These are phyloP conservation scores for Arenaria interpres DNA, from an alignment of 2,113 vertebrate genomes.

Conservation along the genomic window DNA sequence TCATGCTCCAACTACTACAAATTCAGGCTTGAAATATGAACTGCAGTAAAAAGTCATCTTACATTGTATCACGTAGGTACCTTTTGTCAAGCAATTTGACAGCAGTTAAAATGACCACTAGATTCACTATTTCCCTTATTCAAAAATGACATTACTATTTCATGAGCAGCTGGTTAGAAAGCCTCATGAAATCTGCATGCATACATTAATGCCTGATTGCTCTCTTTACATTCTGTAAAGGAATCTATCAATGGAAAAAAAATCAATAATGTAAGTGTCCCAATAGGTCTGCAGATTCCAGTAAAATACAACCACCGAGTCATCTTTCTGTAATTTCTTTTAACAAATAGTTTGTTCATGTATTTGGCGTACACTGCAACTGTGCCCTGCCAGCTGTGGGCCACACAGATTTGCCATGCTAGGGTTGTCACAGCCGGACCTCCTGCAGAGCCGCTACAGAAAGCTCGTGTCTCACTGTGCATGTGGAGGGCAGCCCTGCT, in stretches of 20 bases:
- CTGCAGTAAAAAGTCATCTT: background rate
- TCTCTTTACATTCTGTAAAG: background rate
- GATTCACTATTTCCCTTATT: constrained; percentile 21
- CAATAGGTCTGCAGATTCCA: background rate
- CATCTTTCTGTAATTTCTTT: background rate
- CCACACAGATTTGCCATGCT: background rate
- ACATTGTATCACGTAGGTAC: rapidly evolving
- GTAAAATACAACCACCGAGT: background rate
- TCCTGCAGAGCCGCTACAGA: background rate
- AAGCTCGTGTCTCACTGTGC: background rate
- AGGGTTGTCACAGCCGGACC: background rate
- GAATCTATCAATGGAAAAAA: background rate
- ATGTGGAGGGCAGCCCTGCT: background rate
- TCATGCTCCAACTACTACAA: background rate
- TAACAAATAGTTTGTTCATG: background rate
- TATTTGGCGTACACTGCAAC: background rate
- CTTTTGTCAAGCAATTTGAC: constrained; percentile 6
- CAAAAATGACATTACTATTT: constrained; percentile 25
- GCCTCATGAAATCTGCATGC: constrained; percentile 6
- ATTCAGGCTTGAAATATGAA: constrained; percentile 42
- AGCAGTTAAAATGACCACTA: background rate
- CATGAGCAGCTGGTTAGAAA: constrained; percentile 18
- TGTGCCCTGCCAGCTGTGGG: background rate
- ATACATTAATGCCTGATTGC: background rate
- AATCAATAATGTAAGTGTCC: background rate